phyloP scores from a whole-genome alignment of 2,113 vertebrate species.

The Aix galericulata region DNA sequence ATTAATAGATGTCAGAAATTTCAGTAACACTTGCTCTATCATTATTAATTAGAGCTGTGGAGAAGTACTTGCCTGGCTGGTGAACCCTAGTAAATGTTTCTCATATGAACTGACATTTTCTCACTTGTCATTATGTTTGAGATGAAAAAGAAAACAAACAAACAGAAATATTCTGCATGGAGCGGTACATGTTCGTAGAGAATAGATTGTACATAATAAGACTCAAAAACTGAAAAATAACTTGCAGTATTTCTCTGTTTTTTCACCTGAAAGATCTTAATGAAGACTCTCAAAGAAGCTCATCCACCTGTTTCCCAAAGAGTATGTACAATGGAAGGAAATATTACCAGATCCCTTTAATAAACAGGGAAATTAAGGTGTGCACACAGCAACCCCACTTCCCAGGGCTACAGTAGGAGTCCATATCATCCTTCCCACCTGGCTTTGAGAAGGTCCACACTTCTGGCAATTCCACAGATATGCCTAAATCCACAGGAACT shows the following conservation, averaged over 20 bases:
- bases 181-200: not conserved
- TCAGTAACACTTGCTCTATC: not conserved
- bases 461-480: not conserved
- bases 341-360: not conserved
- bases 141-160: constrained; percentile 16
- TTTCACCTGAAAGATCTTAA: not conserved
- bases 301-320: not conserved
- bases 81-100: constrained; percentile 4
- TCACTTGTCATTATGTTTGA: not conserved
- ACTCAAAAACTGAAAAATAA: not conserved
- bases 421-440: not conserved
- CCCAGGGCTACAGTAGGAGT: not conserved
- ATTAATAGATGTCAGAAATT: constrained; percentile 30
- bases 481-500: not conserved
- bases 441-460: not conserved
- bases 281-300: not conserved
- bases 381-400: not conserved
- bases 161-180: not conserved
- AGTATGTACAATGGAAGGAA: not conserved
- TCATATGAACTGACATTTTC: not conserved
- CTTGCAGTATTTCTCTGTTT: not conserved
- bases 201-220: not conserved
- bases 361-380: not conserved
- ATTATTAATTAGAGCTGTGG: constrained; percentile 6
- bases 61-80: not conserved